These are phyloP conservation scores for Mixornis gularis DNA, from an alignment of 2,113 vertebrate species.

Conservation along the genomic window DNA sequence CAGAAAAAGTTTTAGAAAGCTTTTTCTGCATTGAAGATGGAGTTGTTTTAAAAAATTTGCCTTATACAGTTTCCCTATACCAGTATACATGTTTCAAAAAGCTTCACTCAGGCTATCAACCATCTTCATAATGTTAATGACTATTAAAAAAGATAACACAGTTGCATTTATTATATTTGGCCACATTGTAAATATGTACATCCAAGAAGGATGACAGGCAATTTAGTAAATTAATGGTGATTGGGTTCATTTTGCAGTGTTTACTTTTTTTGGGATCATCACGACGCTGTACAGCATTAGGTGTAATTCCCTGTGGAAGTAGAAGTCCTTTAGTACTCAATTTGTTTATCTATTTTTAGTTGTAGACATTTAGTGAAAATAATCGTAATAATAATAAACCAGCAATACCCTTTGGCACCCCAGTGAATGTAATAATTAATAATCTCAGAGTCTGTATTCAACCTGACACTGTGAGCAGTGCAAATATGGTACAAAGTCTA, in stretches of 20 bases:
- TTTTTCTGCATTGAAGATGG: not conserved
- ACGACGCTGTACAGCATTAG: not conserved
- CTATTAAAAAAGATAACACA: not conserved
- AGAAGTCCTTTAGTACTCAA: not conserved
- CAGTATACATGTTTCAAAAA: not conserved
- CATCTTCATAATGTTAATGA: conserved; percentile 7
- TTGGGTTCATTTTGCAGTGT: not conserved
- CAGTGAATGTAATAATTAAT: conserved; percentile 65
- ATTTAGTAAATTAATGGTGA: conserved; percentile 13
- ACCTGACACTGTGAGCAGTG: conserved; percentile 6
- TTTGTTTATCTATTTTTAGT: conserved; percentile 31
- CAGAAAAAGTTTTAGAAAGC: not conserved
- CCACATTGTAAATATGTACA: not conserved
- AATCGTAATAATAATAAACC: not conserved
- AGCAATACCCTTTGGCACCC: conserved; percentile 32
- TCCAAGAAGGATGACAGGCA: not conserved
- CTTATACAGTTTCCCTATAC: not conserved
- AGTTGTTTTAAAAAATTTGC: not conserved
- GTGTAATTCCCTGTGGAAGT: not conserved
- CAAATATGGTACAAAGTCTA: conserved; percentile 56
- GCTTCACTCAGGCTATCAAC: not conserved
- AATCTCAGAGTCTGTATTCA: conserved; percentile 46
- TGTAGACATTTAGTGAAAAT: conserved; percentile 41
- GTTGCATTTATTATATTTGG: not conserved
- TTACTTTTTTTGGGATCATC: conserved; percentile 2